These are phyloP conservation scores for Sturmia bella DNA, from an alignment of 2,888 invertebrate genomes.

Conservation along the genomic window DNA sequence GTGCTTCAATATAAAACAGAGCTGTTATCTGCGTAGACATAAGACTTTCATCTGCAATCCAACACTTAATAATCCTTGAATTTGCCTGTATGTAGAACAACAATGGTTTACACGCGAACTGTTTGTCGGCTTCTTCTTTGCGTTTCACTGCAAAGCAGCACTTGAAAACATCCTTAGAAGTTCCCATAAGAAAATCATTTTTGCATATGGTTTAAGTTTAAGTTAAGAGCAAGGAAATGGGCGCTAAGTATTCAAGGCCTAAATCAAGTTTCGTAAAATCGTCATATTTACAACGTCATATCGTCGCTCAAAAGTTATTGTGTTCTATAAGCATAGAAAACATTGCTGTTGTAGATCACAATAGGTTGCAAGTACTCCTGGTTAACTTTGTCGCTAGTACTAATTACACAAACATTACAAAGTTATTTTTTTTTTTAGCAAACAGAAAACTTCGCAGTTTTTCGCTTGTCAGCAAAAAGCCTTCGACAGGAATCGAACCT, in stretches of 20 bases:
- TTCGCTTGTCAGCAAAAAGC: no score
- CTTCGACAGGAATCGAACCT: no score
- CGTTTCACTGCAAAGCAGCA: constrained; percentile 16
- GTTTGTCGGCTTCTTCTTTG: constrained; percentile 65
- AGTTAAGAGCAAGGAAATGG: background rate
- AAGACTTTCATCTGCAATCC: constrained; percentile 66
- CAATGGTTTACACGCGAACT: constrained; percentile 69
- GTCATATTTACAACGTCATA: no score
- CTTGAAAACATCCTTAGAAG: constrained; percentile 46
- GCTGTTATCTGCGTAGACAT: constrained; percentile 70
- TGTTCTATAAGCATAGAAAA: no score
- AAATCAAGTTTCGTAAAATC: no score
- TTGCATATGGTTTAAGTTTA: background rate
- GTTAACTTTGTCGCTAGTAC: no score
- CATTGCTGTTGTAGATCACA: no score
- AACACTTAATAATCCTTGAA: constrained; percentile 60
- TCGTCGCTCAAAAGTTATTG: no score
- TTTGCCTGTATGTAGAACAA: constrained; percentile 64
- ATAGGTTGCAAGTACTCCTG: no score
- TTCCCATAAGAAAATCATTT: constrained; percentile 56
- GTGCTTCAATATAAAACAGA: constrained; percentile 52
- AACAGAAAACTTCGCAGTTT: no score
- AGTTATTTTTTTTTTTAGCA: no score
- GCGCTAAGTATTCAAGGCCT: background rate
- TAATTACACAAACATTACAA: no score